These are phyloP conservation scores for Cenopis cana DNA, from an alignment of 2,888 invertebrate genomes.

Conservation along the genomic window DNA sequence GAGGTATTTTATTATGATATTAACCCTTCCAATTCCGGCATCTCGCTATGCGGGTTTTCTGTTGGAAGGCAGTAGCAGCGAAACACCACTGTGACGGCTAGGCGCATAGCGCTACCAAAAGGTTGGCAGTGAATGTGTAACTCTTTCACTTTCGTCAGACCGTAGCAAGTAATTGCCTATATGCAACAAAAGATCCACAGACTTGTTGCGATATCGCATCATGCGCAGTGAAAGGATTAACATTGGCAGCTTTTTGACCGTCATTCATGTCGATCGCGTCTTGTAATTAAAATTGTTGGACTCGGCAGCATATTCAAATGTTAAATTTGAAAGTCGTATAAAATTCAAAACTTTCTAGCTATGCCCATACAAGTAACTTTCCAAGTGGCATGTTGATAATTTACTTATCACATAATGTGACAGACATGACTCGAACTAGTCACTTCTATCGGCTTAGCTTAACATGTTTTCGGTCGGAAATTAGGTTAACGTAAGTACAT, in stretches of 20 bases:
- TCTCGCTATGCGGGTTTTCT: background rate
- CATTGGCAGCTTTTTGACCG: slow-evolving; percentile 4
- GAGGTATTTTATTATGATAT: slow-evolving; percentile 13
- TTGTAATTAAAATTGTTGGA: background rate
- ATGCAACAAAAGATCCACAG: background rate
- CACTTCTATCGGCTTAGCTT: slow-evolving; percentile 7
- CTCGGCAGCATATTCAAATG: background rate
- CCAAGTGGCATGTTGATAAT: slow-evolving; percentile 8
- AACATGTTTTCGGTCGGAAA: background rate
- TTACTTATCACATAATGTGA: slow-evolving; percentile 9
- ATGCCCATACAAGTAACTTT: slow-evolving; percentile 10
- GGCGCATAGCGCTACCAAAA: background rate
- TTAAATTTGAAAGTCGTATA: background rate
- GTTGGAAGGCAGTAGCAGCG: background rate
- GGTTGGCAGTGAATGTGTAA: background rate
- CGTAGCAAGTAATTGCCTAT: background rate
- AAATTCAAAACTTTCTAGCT: background rate
- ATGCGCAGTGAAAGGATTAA: slow-evolving; percentile 4
- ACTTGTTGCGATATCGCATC: background rate
- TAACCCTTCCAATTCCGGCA: background rate
- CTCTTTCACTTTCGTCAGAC: background rate
- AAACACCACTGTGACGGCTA: background rate
- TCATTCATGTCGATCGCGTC: background rate
- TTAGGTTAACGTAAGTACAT: slow-evolving; percentile 6
- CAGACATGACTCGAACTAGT: slow-evolving; percentile 8